Evolutionary conservation across 2,888 invertebrate genomes (phyloP).

Genomic region (Drosophila lacicola): DNA sequence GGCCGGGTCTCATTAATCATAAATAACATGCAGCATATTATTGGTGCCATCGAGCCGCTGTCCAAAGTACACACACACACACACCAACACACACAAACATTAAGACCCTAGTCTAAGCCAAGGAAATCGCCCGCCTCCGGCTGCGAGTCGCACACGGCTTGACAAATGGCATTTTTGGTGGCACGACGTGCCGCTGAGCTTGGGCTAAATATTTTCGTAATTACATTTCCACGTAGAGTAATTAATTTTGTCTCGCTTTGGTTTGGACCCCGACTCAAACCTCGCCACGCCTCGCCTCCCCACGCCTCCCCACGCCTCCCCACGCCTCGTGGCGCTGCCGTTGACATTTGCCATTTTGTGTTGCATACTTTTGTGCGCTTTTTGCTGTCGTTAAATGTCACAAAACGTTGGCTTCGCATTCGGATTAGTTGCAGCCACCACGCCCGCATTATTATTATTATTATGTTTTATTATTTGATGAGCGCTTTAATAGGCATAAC

Average conservation of each 20-base stretch:
- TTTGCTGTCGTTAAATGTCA: constrained; percentile 64
- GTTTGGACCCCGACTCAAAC: constrained; percentile 33
- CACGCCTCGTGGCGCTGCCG: constrained; percentile 37
- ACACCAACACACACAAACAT: constrained; percentile 19
- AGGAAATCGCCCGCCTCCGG: constrained; percentile 28
- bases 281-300: not conserved
- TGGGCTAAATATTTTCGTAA: constrained; percentile 84
- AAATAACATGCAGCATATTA: constrained; percentile 77
- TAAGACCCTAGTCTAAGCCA: constrained; percentile 48
- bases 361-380: constrained; percentile 72
- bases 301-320: not conserved
- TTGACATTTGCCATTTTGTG: constrained; percentile 81
- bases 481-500: constrained; percentile 16
- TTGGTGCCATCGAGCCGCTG: constrained; percentile 53
- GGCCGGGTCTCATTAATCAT: constrained; percentile 74
- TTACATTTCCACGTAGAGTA: constrained; percentile 84
- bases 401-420: constrained; percentile 41
- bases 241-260: constrained; percentile 84
- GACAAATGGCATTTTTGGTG: constrained; percentile 78
- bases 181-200: constrained; percentile 72
- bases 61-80: not conserved
- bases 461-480: constrained; percentile 70
- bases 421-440: constrained; percentile 57
- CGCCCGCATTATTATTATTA: constrained; percentile 51
- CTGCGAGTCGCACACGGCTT: constrained; percentile 44